Conservation (phyloP, 2,888 invertebrate genomes). For the Ferdinandea cuprea region DNA sequence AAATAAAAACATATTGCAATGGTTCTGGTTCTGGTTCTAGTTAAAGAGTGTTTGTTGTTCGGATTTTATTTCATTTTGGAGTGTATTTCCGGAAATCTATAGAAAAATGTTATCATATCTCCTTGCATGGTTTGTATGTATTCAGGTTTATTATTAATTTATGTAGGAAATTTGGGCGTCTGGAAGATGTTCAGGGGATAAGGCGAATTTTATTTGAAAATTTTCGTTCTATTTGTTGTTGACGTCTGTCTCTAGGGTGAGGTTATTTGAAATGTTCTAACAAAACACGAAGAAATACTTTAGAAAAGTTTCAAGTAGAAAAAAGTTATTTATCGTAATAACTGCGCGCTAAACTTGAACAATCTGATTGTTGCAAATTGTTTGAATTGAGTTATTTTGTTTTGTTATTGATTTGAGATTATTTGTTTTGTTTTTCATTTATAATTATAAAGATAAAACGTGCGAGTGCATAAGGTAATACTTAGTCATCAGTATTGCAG, state of each 20-base stretch:
- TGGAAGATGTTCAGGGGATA: neutral
- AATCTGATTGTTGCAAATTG: neutral
- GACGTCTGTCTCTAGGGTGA: neutral
- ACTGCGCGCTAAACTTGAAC: neutral
- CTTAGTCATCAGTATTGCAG: neutral
- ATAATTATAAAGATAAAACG: neutral
- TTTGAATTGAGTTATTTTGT: neutral
- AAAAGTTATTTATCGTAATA: neutral
- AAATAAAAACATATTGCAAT: conserved; percentile 42
- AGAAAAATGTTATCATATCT: conserved; percentile 8
- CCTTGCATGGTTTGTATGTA: neutral
- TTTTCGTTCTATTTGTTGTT: neutral
- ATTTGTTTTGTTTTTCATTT: no score
- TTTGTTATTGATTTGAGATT: neutral
- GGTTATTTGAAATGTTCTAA: conserved; percentile 29
- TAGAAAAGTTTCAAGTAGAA: conserved; percentile 4
- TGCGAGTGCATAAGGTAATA: neutral
- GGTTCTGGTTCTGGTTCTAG: conserved; percentile 38
- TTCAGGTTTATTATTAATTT: neutral
- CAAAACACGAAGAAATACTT: neutral
- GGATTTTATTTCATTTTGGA: conserved; percentile 32
- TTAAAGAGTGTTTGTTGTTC: conserved; percentile 48
- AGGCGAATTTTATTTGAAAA: conserved; percentile 35
- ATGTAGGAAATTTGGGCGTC: neutral
- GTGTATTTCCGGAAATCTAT: conserved; percentile 48